Base-by-base conservation (phyloP, 2,797 vertebrate species). In the Florisuga fusca region DNA sequence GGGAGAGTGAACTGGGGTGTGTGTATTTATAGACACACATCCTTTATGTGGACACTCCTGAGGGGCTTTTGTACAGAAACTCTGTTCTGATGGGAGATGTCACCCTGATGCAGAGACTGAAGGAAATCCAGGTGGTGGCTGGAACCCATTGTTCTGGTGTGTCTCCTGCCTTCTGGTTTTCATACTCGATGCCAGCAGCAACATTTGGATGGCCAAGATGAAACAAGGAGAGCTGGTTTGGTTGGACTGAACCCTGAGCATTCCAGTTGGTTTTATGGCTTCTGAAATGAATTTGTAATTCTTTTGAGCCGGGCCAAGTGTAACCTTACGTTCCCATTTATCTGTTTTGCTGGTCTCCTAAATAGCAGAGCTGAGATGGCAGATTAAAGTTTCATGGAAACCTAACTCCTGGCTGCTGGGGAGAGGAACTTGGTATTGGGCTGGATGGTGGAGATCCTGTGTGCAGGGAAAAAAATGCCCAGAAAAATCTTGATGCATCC, bases 261-360 rank as follows among this genome's bases (percentile, higher is more conserved):
- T 95, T 96, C 93, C 90, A 50, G 63, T 84, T 71, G 86, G 90
- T 87, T 96, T 95, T 93, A 95, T 94, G 83, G 92, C 89, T 93
- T 95, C 92, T 95, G 90, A 90, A 90, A 89, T 71, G 86, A 72
- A 81, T 89, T 81, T 27, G 48, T 23, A 61, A 59, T 79, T 79
- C 94, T 93, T 89, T 95, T 53, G 90, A 94, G 79, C 64, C 0
- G 5, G 61, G 84, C 93, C 89, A 94, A 92, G 81, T 74, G 89
- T 82, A 92, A 94, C 90, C 87, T 87, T 90, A 45, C 89, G 91
- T 89, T 95, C 89, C 75, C 89, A 48, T 95, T 94, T 74, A 85
- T 93, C 92, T 91, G 81, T 93, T 94, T 89, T 93, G 81, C 75
- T 93, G 88, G 86, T 79, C 78, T 89, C 69, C 92, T 92, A 87